Base-by-base conservation (phyloP, 2,113 vertebrate genomes). In the Calcarius ornatus region DNA sequence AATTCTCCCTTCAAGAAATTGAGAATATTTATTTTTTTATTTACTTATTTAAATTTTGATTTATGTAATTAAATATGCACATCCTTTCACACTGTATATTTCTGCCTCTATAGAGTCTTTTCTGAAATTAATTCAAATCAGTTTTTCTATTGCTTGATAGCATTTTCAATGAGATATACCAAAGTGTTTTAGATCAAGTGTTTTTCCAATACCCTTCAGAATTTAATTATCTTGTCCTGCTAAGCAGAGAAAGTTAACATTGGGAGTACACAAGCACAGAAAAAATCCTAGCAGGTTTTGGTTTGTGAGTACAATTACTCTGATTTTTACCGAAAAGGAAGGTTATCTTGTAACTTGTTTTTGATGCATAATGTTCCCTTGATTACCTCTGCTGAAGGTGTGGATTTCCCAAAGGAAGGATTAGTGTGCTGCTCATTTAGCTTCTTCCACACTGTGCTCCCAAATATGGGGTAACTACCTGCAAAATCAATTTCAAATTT, bases 391-490 rank as follows among this genome's bases (percentile, higher is more conserved):
- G 16, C 10, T 24, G 12, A 56, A 75, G 13, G 12, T 50, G 28
- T 68, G 28, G 35, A 50, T 90, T 87, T 81, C 22, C 68, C 59
- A 35, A 84, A 54, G 22, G 33, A 64, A 77, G 19, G 8, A 68
- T 12, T 43, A 35, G 9, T 1, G 0, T 66, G 7, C 19, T 50
- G 22, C 19, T 84, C 0, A 1, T 72, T 90, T 40, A 31, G 6
- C 18, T 72, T 53, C 66, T 80, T 54, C 31, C 21, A 63, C 11
- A 8, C 19, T 77, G 30, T 59, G 3, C 3, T 90, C 16, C 43
- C 35, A 54, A 35, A 45, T 43, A 81, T 8, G 21, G 16, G 69
- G 16, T 19, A 45, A 18, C 33, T 45, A 73, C 15, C 23, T 28
- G 9, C 47, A 14, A 80, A 63, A 45, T n/a, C 15, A 50, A 2